Evolutionary conservation across 2,113 vertebrate species (phyloP), one percentile per base, ranked within the genome.

Genomic region (Casuarius casuarius): DNA sequence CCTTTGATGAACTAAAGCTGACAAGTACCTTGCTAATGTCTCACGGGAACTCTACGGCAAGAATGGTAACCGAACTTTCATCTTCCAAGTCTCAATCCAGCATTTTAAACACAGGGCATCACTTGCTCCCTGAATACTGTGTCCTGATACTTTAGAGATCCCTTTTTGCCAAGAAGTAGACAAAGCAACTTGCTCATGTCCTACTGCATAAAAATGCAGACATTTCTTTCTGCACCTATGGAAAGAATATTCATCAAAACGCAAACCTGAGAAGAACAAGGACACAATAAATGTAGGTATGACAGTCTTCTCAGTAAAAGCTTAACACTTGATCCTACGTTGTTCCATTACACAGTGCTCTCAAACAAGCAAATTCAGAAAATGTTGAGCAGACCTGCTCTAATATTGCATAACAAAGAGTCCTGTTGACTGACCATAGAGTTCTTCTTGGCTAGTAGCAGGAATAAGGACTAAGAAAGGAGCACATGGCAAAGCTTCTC

Each of bases 181-280:
- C 33, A 86, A 92, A 88, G 72, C 9, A 87, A 62, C 12, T 80
- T 86, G 23, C 44, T 80, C 6, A 28, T 21, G 17, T 59, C 33
- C 54, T 80, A 26, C 29, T 77, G 40, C 46, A 70, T 66, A 16
- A 89, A 94, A 86, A 17, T 17, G 86, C 7, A 12, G 44, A 35
- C 3, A 38, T 58, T 48, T 83, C 10, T 44, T 81, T 71, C 44
- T 62, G 13, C 33, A 58, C 28, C 68, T 54, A 16, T 8, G 42
- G 61, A 46, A 70, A 87, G 73, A 75, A 81, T 42, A 59, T 58
- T 90, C 68, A 78, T 19, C 66, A 84, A 84, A 90, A 77, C 14
- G 35, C 62, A 92, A 85, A 82, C 40, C 49, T 72, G 81, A 68
- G 35, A 87, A 77, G 16, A 87, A 29, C 25, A 84, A 65, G 83